Base-by-base conservation (phyloP, 2,797 vertebrate species). In the Tapera naevia region DNA sequence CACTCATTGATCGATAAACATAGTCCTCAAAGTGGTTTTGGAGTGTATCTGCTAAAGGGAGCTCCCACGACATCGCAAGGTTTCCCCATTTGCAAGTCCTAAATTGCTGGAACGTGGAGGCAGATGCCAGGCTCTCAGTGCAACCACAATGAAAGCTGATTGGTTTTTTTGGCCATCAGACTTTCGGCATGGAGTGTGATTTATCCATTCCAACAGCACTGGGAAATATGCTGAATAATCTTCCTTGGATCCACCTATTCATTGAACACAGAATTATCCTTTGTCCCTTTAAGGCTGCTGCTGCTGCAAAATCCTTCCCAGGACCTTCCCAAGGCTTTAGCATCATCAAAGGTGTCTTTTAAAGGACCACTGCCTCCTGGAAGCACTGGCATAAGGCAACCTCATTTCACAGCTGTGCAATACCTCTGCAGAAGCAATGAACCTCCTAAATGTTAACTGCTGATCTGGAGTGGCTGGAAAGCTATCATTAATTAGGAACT, bases 391-490 rank as follows among this genome's bases (percentile, higher is more conserved):
- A 91, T 9, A 65, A 58, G 35, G 33, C 57, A 86, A 30, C 32
- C 27, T 71, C 67, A 19, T 75, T 66, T 82, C 62, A 62, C 62
- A 67, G 43, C 32, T 64, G 23, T 14, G 45, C 2, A 3, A 48
- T 2, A 2, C 23, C 16, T 53, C 9, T 2, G 1, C 0, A 1
- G 61, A 51, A 43, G 50, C 64, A 76, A 30, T 27, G 45, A 93
- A 66, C 43, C 53, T 80, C 64, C 64, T 54, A 33, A 71, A 48
- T 9, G 23, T 80, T 28, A 70, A 53, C 43, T 71, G 81, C 53
- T 53, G 32, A 17, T 61, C 46, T 62, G 22, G 24, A 45, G 35
- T 24, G 14, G 17, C 69, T n/a, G 67, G 67, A 37, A 79, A 76
- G 13, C 13, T 64, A 7, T 48, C 32, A 25, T 60, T 67, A 82